Evolutionary conservation across 35 echinoderm and acorn worm species (phyloP).

Genomic region (Lytechinus pictus): DNA sequence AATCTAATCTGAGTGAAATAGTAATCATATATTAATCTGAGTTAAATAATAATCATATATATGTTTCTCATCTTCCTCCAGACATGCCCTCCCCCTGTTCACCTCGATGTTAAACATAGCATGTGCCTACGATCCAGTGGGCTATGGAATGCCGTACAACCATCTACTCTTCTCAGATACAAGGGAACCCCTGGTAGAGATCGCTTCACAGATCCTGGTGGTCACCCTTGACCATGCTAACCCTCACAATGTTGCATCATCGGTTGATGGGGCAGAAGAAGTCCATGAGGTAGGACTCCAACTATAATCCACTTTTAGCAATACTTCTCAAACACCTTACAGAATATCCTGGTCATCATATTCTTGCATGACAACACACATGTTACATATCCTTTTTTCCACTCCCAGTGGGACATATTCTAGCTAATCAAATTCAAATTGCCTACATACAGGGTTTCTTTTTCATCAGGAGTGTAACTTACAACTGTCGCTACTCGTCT

Average conservation of each 20-base stretch:
- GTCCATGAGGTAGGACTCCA: slow-evolving; percentile 29
- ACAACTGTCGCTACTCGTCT: too few relatives aligned
- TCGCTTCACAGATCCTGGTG: slow-evolving; percentile 90
- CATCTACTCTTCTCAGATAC: slow-evolving; percentile 89
- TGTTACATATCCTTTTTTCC: too few relatives aligned
- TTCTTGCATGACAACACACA: too few relatives aligned
- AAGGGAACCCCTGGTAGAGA: slow-evolving; percentile 92
- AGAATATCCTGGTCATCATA: too few relatives aligned
- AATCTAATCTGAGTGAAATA: too few relatives aligned
- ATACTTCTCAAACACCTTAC: too few relatives aligned
- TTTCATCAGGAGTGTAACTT: too few relatives aligned
- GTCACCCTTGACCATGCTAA: slow-evolving; percentile 93
- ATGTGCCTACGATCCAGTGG: slow-evolving; percentile 96
- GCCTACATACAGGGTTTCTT: too few relatives aligned
- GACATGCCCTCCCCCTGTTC: slow-evolving; percentile 96
- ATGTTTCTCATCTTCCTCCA: slow-evolving; percentile 41
- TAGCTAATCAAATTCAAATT: too few relatives aligned
- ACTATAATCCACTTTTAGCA: too few relatives aligned
- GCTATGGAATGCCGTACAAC: slow-evolving; percentile 91
- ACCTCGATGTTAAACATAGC: slow-evolving; percentile 89
- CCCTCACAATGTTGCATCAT: slow-evolving; percentile 60
- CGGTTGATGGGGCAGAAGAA: slow-evolving; percentile 60
- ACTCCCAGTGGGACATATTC: too few relatives aligned
- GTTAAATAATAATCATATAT: background rate
- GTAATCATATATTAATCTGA: too few relatives aligned